Percentiles rank a stretch among this genome's conserved stretches.
phyloP scores from a whole-genome alignment of 2,888 invertebrate genomes.

The Stenodera caucasica region DNA sequence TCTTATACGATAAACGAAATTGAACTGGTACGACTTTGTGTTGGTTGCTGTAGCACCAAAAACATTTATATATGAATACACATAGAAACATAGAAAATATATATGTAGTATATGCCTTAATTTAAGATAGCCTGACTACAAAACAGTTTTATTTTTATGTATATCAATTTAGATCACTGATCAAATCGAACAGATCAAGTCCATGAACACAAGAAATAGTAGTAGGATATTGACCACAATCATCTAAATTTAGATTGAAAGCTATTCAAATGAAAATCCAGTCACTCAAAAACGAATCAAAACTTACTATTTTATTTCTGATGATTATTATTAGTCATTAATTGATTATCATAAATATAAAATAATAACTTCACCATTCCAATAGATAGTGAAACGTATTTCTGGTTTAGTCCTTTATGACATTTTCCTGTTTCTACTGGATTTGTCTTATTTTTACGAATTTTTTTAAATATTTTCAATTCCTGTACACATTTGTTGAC shows the following conservation, averaged over 20 bases:
- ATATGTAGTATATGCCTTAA: no score
- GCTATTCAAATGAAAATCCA: no score
- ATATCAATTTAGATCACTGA: neutral
- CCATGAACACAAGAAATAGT: neutral
- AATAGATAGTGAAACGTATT: slow-evolving; percentile 70
- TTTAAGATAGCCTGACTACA: neutral
- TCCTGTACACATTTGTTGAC: no score
- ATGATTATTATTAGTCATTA: no score
- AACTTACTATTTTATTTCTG: slow-evolving; percentile 12
- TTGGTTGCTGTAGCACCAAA: neutral
- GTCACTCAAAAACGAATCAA: neutral
- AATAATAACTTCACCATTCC: slow-evolving; percentile 66
- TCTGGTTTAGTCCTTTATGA: slow-evolving; percentile 67
- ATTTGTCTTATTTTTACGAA: no score
- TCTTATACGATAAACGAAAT: neutral
- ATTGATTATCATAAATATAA: slow-evolving; percentile 59
- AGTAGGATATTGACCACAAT: neutral
- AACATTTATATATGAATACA: neutral
- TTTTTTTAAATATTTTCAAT: no score
- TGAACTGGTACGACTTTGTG: neutral
- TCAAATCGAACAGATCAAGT: neutral
- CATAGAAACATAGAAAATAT: no score
- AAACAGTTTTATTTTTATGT: neutral
- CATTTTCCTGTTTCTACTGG: slow-evolving; percentile 54
- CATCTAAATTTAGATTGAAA: no score